phyloP scores from a whole-genome alignment of 2,113 vertebrate genomes.

The Pituophis catenifer region DNA sequence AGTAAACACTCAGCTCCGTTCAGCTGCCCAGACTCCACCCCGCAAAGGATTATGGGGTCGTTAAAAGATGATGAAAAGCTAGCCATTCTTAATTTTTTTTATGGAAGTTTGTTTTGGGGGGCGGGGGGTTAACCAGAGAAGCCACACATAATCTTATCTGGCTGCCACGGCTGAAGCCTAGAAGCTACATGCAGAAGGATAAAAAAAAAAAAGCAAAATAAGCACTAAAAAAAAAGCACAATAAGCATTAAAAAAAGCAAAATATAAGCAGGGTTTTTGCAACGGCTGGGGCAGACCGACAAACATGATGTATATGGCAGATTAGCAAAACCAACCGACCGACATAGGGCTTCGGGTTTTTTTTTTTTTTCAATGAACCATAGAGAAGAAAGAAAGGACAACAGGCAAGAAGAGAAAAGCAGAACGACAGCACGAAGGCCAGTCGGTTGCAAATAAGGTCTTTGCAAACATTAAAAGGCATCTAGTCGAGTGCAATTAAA shows the following conservation, averaged over 20 bases:
- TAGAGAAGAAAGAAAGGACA: conserved; percentile 55
- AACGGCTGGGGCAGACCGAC: conserved; percentile 55
- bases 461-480: conserved; percentile 51
- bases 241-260: conserved; percentile 24
- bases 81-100: not conserved
- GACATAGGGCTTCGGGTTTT: conserved; percentile 25
- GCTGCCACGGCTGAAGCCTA: conserved; percentile 3
- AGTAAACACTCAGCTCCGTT: too few relatives aligned
- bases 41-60: too few relatives aligned
- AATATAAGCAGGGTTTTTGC: conserved; percentile 66
- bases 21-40: too few relatives aligned
- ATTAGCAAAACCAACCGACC: conserved; percentile 45
- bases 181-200: not conserved
- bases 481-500: conserved; percentile 28
- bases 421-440: conserved; percentile 61
- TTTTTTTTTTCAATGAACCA: conserved; percentile 20
- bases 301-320: conserved; percentile 41
- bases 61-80: not conserved
- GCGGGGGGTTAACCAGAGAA: not conserved
- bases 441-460: conserved; percentile 59
- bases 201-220: conserved; percentile 14
- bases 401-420: conserved; percentile 56
- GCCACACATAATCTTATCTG: not conserved
- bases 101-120: not conserved
- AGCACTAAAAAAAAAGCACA: conserved; percentile 5